These are phyloP conservation scores for Hyles euphorbiae DNA, from an alignment of 1,140 invertebrate species.

Conservation along the genomic window DNA sequence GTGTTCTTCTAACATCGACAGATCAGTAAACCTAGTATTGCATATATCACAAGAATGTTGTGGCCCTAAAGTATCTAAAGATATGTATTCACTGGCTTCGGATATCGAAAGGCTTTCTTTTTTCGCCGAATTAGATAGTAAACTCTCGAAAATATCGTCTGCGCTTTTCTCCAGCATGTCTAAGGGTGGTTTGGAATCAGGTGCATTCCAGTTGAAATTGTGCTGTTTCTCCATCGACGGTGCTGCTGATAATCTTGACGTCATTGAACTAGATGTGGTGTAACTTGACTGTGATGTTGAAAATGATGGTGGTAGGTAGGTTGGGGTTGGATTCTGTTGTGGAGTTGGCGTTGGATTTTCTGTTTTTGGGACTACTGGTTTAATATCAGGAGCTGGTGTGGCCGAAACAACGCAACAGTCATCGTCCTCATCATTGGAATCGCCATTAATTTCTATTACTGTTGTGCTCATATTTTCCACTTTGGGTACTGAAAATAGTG, in stretches of 20 bases:
- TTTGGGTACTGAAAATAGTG: conserved; percentile 51
- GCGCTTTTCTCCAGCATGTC: conserved; percentile 63
- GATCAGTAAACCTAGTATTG: conserved; percentile 64
- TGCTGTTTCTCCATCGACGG: conserved; percentile 59
- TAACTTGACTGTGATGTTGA: conserved; percentile 38
- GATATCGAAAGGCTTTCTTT: conserved; percentile 55
- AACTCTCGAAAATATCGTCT: conserved; percentile 65
- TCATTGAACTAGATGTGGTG: conserved; percentile 23
- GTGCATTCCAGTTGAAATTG: conserved; percentile 65
- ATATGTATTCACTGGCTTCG: conserved; percentile 67
- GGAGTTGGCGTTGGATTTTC: conserved; percentile 22
- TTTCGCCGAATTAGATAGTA: conserved; percentile 50
- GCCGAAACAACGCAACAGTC: conserved; percentile 68
- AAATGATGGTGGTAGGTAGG: conserved; percentile 38
- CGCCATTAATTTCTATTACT: conserved; percentile 67
- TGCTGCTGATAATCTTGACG: conserved; percentile 32
- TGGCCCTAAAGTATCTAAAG: conserved; percentile 66
- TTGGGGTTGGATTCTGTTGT: conserved; percentile 2
- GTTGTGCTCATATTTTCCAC: conserved; percentile 45
- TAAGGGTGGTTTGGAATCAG: conserved; percentile 57
- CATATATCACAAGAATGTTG: conserved; percentile 71
- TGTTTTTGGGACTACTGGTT: conserved; percentile 49
- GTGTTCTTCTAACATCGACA: conserved; percentile 63
- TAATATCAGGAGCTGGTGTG: conserved; percentile 59
- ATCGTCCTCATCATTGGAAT: conserved; percentile 68